Evolutionary conservation across 1,140 invertebrate species (phyloP).

Genomic region (Eciton burchellii): DNA sequence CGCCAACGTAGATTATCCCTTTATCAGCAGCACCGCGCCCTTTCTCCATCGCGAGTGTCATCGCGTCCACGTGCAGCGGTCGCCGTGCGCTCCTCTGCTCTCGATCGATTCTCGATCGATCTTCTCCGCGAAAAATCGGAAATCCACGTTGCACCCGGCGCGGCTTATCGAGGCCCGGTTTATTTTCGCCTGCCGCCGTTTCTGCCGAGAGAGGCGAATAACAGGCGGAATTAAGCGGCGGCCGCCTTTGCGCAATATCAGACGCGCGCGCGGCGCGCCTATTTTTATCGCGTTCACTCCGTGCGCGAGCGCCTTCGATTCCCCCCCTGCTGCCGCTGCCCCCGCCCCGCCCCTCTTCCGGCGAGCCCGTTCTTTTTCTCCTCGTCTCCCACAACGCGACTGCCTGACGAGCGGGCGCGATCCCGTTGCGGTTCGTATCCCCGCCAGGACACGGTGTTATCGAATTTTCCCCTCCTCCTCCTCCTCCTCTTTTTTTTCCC

Average conservation of each 20-base stretch:
- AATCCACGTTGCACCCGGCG: neutral
- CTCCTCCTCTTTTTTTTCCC: neutral
- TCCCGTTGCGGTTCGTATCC: constrained; percentile 6
- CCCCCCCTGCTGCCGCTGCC: too few species aligned
- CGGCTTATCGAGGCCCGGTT: constrained; percentile 9
- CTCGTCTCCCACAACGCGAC: neutral
- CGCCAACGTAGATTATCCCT: neutral
- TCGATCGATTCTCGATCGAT: neutral
- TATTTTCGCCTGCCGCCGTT: constrained; percentile 17
- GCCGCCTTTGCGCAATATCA: constrained; percentile 14
- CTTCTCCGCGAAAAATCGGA: constrained; percentile 39
- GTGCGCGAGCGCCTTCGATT: constrained; percentile 30
- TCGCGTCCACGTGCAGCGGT: constrained; percentile 44
- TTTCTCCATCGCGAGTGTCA: constrained; percentile 9
- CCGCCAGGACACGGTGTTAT: constrained; percentile 27
- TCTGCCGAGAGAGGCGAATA: constrained; percentile 21
- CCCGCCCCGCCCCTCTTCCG: constrained; percentile 33
- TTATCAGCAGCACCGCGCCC: neutral
- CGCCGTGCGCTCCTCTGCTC: neutral
- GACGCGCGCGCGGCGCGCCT: constrained; percentile 15
- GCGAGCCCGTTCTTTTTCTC: constrained; percentile 15
- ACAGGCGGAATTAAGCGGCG: constrained; percentile 23
- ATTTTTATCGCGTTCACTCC: constrained; percentile 35
- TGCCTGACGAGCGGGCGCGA: constrained; percentile 16
- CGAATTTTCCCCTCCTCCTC: constrained; percentile 22